Evolutionary conservation across 2,113 vertebrate genomes (phyloP).

Genomic region (Alethe castanea): DNA sequence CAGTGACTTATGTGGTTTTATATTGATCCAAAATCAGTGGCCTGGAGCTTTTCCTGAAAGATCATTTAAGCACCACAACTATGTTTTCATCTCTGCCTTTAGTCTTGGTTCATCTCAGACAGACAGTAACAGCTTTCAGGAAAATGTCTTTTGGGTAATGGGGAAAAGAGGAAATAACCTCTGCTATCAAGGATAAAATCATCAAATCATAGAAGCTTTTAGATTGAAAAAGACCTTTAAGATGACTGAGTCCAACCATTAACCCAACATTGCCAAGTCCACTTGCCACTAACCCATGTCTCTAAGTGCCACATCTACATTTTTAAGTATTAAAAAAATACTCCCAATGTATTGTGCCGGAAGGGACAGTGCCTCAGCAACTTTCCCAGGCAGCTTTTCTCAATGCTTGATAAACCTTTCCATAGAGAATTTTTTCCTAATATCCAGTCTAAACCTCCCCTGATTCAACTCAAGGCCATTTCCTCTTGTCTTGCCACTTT

Average conservation of each 20-base stretch:
- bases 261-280: not conserved
- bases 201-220: not conserved
- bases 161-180: not conserved
- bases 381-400: not conserved
- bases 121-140: not conserved
- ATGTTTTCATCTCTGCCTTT: not conserved
- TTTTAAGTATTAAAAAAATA: not conserved
- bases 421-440: not conserved
- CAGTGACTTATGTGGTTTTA: not conserved
- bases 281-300: not conserved
- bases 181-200: not conserved
- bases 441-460: not conserved
- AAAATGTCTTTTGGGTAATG: not conserved
- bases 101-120: not conserved
- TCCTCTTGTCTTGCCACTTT: not conserved
- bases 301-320: not conserved
- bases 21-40: constrained; percentile 2
- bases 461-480: not conserved
- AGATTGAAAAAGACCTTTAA: not conserved
- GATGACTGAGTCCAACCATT: not conserved
- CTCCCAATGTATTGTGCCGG: not conserved
- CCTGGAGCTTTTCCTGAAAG: constrained; percentile 4
- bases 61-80: not conserved
- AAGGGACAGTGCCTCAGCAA: not conserved
- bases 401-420: not conserved